These are phyloP conservation scores for Oscheius myriophilus DNA, from an alignment of 2,888 invertebrate genomes.

Conservation along the genomic window DNA sequence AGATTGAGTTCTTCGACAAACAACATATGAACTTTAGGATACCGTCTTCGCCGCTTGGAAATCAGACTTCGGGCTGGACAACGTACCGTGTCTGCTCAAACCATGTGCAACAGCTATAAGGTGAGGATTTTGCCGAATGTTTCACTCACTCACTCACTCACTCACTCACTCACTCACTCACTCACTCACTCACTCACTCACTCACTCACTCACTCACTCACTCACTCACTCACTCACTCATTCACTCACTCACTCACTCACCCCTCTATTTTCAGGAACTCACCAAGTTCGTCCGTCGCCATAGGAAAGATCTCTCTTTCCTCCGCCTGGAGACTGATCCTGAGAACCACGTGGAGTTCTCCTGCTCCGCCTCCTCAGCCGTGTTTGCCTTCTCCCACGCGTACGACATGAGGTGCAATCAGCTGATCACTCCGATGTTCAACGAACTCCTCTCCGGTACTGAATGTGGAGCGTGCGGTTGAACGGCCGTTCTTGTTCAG, in stretches of 20 bases:
- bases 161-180: background rate
- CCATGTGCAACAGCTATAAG: constrained; percentile 12
- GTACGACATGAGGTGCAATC: constrained; percentile 27
- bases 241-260: too few relatives aligned
- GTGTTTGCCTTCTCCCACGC: constrained; percentile 15
- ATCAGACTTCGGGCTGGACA: constrained; percentile 14
- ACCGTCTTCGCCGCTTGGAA: constrained; percentile 16
- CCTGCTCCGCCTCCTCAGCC: constrained; percentile 8
- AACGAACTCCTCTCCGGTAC: constrained; percentile 21
- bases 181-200: background rate
- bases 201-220: too few relatives aligned
- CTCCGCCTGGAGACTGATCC: constrained; percentile 25
- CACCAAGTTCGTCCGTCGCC: constrained; percentile 18
- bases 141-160: background rate
- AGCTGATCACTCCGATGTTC: constrained; percentile 29
- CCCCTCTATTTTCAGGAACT: constrained; percentile 7
- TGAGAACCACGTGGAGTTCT: constrained; percentile 19
- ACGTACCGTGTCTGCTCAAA: constrained; percentile 19
- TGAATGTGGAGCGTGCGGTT: background rate
- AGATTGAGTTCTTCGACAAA: too few relatives aligned
- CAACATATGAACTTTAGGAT: constrained; percentile 1
- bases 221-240: too few relatives aligned
- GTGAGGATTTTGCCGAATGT: background rate
- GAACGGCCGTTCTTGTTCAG: background rate
- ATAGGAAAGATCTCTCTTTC: background rate